These are phyloP conservation scores for Argyresthia albistria DNA, from an alignment of 2,888 invertebrate genomes.

Conservation along the genomic window DNA sequence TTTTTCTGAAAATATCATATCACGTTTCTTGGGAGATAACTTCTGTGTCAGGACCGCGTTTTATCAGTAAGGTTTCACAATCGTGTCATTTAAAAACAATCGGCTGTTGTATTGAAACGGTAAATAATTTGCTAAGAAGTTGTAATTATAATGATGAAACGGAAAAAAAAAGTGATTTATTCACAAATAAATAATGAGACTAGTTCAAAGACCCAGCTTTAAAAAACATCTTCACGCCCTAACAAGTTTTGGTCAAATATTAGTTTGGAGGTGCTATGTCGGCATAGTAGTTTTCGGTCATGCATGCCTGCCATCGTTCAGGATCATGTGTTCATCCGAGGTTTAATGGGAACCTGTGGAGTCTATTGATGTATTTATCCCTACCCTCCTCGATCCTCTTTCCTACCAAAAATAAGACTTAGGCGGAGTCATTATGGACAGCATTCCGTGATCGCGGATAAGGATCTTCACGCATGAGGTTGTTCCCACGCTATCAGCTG, in stretches of 20 bases:
- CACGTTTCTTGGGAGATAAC: background rate
- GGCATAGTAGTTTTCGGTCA: background rate
- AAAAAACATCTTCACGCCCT: too few species aligned
- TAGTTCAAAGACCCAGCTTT: too few species aligned
- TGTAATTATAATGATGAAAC: background rate
- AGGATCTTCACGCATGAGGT: conserved; percentile 33
- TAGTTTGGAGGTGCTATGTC: too few species aligned
- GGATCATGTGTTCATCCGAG: background rate
- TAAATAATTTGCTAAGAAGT: background rate
- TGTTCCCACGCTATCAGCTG: conserved; percentile 64
- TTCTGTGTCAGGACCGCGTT: background rate
- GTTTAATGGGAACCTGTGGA: too few species aligned
- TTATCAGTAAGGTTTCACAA: background rate
- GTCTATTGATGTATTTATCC: too few species aligned
- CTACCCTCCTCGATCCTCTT: too few species aligned
- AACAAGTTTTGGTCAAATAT: too few species aligned
- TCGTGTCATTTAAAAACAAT: conserved; percentile 1
- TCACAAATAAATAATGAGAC: too few species aligned
- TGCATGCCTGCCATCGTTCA: background rate
- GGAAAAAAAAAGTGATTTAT: too few species aligned
- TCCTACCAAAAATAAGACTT: too few species aligned
- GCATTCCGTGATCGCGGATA: conserved; percentile 12
- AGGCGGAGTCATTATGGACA: conserved; percentile 12
- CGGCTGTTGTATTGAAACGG: background rate
- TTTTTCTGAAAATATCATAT: background rate